phyloP scores from a whole-genome alignment of 2,888 invertebrate species.

The Pterostichus niger region DNA sequence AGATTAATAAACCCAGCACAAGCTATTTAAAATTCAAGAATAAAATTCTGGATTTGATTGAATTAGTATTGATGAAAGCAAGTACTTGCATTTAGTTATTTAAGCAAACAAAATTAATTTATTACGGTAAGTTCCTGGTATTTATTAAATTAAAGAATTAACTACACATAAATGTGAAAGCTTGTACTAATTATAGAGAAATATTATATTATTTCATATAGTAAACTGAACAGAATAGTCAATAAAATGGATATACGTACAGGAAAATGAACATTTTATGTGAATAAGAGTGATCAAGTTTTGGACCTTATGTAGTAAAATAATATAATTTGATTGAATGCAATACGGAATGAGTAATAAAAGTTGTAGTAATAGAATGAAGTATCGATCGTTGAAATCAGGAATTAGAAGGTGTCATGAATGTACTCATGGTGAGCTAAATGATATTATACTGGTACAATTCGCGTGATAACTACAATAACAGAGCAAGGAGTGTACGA shows the following conservation, averaged over 20 bases:
- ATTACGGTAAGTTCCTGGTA: no score
- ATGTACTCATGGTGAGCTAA: slow-evolving; percentile 27
- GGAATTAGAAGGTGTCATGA: slow-evolving; percentile 33
- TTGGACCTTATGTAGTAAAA: slow-evolving; percentile 27
- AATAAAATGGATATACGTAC: slow-evolving; percentile 9
- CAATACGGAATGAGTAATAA: slow-evolving; percentile 11
- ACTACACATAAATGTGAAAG: slow-evolving; percentile 32
- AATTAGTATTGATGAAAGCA: no score
- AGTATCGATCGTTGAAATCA: slow-evolving; percentile 21
- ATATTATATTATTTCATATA: neutral
- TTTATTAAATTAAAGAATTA: neutral
- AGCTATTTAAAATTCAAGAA: no score
- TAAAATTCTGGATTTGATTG: no score
- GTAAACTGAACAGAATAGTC: neutral
- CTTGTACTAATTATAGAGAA: neutral
- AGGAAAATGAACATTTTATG: slow-evolving; percentile 20
- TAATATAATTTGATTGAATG: slow-evolving; percentile 21
- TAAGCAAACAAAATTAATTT: neutral
- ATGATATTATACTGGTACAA: slow-evolving; percentile 34
- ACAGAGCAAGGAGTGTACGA: slow-evolving; percentile 11
- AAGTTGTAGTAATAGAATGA: slow-evolving; percentile 31
- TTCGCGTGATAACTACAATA: slow-evolving; percentile 26
- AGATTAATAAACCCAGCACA: no score
- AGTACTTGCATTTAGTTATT: no score
- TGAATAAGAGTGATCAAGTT: neutral